phyloP scores from a whole-genome alignment of 2,888 invertebrate species.

The Perdita meconis region DNA sequence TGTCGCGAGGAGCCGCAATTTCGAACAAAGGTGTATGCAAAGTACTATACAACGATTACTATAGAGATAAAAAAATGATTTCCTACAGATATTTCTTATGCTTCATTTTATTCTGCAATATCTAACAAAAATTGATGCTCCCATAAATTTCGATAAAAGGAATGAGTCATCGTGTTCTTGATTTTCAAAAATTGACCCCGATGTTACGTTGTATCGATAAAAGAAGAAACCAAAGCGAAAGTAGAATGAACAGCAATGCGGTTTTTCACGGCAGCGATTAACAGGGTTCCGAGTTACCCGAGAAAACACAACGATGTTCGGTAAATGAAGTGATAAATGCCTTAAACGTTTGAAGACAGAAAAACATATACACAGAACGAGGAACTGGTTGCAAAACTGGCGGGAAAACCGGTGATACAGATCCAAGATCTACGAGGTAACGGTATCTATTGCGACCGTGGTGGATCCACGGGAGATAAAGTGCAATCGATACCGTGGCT shows the following conservation, averaged over 20 bases:
- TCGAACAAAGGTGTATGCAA: too few relatives aligned
- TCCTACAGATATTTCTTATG: too few relatives aligned
- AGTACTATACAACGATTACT: too few relatives aligned
- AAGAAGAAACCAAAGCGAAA: slow-evolving; percentile 10
- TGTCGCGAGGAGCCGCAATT: too few relatives aligned
- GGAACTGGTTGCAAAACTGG: neutral
- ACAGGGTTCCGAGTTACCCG: neutral
- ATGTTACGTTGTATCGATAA: too few relatives aligned
- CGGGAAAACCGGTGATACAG: slow-evolving; percentile 12
- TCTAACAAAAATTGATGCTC: too few relatives aligned
- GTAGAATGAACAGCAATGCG: neutral
- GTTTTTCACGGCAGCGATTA: neutral
- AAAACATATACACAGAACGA: neutral
- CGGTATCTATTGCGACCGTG: slow-evolving; percentile 24
- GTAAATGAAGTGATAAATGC: slow-evolving; percentile 76
- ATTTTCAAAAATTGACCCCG: too few relatives aligned
- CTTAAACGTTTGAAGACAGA: slow-evolving; percentile 15
- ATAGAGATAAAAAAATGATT: too few relatives aligned
- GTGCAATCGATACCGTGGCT: slow-evolving; percentile 1
- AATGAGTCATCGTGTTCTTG: too few relatives aligned
- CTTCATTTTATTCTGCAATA: too few relatives aligned
- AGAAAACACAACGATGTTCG: slow-evolving; percentile 1
- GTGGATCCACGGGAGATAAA: too few relatives aligned
- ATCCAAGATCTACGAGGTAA: slow-evolving; percentile 43
- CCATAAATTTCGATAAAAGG: too few relatives aligned